Conservation (phyloP, 2,797 vertebrate species). For the Alfaro cultratus region DNA sequence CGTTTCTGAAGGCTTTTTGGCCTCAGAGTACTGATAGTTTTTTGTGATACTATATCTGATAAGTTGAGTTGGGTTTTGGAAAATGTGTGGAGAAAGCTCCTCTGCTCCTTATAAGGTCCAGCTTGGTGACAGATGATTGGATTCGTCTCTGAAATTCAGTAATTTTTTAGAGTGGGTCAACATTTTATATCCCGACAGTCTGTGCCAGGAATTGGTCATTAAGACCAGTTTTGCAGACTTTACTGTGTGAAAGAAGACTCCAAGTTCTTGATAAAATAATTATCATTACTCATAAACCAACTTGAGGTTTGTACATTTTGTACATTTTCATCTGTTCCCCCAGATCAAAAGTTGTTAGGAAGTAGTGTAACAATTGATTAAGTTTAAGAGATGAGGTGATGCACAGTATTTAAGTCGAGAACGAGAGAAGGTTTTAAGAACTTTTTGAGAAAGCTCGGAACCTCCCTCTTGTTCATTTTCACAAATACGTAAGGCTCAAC, state of each 20-base stretch:
- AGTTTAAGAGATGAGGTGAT: not conserved
- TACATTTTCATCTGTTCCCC: not conserved
- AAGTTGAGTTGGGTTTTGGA: conserved; percentile 72
- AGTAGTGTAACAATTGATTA: not conserved
- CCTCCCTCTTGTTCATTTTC: not conserved
- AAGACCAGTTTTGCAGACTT: not conserved
- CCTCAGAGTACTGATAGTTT: conserved; percentile 62
- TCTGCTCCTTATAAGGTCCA: conserved; percentile 76
- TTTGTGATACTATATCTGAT: conserved; percentile 76
- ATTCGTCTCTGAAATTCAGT: conserved; percentile 76
- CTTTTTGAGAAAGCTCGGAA: not conserved
- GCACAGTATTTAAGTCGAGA: not conserved
- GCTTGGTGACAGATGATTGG: conserved; percentile 78
- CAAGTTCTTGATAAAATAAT: not conserved
- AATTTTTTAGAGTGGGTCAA: conserved; percentile 18
- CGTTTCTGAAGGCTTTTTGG: conserved; percentile 36
- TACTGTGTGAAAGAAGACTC: not conserved
- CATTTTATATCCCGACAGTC: conserved; percentile 1
- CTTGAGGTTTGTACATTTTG: not conserved
- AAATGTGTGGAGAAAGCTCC: conserved; percentile 77
- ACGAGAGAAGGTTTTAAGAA: not conserved
- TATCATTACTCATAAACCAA: not conserved
- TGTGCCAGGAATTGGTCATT: not conserved
- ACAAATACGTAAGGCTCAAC: not conserved
- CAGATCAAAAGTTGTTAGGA: not conserved